A percentile compares a stretch with the other conserved stretches of the same genome.
phyloP scores from a whole-genome alignment of 2,888 invertebrate genomes.

The Aphodius sticticus region DNA sequence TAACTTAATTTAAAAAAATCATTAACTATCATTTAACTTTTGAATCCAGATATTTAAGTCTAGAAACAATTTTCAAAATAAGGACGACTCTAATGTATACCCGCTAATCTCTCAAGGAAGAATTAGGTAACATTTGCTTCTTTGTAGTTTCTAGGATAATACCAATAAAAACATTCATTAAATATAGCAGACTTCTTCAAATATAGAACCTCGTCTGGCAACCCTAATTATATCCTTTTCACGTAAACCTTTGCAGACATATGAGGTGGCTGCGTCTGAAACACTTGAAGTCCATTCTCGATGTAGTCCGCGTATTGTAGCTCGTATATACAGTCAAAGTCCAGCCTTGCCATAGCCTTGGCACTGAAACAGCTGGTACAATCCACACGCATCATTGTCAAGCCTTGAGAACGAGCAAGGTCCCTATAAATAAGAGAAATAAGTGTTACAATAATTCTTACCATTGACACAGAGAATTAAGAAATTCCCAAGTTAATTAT shows the following conservation, averaged over 20 bases:
- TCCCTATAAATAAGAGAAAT: slow-evolving; percentile 63
- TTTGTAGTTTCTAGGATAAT: too few relatives aligned
- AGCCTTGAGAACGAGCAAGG: slow-evolving; percentile 62
- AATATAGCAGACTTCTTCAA: too few relatives aligned
- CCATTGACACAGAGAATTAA: neutral
- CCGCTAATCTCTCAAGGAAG: too few relatives aligned
- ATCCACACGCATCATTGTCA: slow-evolving; percentile 72
- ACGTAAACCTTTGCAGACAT: slow-evolving; percentile 50
- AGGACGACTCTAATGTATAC: too few relatives aligned
- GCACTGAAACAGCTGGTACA: slow-evolving; percentile 82
- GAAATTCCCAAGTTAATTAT: neutral
- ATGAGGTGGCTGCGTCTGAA: slow-evolving; percentile 67
- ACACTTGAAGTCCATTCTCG: slow-evolving; percentile 67
- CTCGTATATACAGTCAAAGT: slow-evolving; percentile 73
- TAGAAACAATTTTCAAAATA: too few relatives aligned
- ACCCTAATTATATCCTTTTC: slow-evolving; percentile 37
- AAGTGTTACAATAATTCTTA: neutral
- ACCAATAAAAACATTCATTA: too few relatives aligned
- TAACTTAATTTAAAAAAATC: too few relatives aligned
- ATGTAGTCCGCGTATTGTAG: slow-evolving; percentile 73
- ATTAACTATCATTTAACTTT: too few relatives aligned
- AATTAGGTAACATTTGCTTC: too few relatives aligned
- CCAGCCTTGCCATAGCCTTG: slow-evolving; percentile 73
- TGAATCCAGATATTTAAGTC: too few relatives aligned
- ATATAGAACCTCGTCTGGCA: too few relatives aligned